Evolutionary conservation across 2,113 vertebrate genomes (phyloP).

Genomic region (Pygoscelis adeliae): DNA sequence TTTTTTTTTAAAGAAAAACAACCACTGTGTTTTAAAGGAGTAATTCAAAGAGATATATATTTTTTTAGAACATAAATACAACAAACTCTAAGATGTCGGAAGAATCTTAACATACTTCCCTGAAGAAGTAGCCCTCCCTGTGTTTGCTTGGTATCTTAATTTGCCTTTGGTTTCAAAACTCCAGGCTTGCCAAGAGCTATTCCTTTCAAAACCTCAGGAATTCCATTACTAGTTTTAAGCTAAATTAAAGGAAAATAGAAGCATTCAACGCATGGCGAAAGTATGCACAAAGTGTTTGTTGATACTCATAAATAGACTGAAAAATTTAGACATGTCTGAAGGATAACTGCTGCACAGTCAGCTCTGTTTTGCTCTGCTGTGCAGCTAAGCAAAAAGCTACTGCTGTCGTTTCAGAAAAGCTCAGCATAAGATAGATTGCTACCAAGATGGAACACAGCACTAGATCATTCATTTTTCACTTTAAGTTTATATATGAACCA

Average conservation of each 20-base stretch:
- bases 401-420: constrained; percentile 13
- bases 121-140: constrained; percentile 62
- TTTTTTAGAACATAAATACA: constrained; percentile 34
- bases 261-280: constrained; percentile 69
- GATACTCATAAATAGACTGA: constrained; percentile 76
- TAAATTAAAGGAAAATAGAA: constrained; percentile 78
- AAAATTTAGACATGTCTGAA: constrained; percentile 66
- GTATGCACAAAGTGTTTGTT: constrained; percentile 74
- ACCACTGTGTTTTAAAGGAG: not conserved
- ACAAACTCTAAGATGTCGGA: constrained; percentile 49
- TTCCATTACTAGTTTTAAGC: constrained; percentile 79
- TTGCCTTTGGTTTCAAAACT: constrained; percentile 73
- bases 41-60: not conserved
- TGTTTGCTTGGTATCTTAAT: constrained; percentile 76
- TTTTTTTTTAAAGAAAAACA: not conserved
- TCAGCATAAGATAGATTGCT: not conserved
- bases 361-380: constrained; percentile 34
- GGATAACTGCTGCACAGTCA: constrained; percentile 52
- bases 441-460: not conserved
- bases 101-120: constrained; percentile 60
- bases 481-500: not conserved
- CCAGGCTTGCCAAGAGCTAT: constrained; percentile 71
- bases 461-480: not conserved
- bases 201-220: constrained; percentile 80
- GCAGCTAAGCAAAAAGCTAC: constrained; percentile 41